Conservation (phyloP, 2,888 invertebrate species). For the Entomobrya proxima region DNA sequence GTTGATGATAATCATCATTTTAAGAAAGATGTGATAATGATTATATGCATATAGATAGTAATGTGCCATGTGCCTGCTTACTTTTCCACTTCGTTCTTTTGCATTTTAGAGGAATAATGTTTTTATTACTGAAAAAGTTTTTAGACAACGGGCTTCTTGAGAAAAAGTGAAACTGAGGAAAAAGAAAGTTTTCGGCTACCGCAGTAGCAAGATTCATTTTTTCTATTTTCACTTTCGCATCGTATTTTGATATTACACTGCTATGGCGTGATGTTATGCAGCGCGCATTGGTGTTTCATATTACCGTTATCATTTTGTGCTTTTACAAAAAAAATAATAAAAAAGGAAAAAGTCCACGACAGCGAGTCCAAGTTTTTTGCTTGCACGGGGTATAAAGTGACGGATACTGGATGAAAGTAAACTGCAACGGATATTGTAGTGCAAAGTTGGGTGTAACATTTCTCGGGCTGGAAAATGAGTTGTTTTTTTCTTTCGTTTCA, state of each 20-base stretch:
- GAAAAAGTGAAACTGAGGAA: not conserved
- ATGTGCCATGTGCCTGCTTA: not conserved
- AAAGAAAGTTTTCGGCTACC: not conserved
- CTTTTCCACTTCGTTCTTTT: not conserved
- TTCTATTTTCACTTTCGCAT: not conserved
- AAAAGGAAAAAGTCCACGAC: not conserved
- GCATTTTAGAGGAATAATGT: not conserved
- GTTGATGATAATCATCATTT: not conserved
- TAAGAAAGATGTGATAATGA: constrained; percentile 20
- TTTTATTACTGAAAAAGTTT: constrained; percentile 17
- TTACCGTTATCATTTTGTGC: not conserved
- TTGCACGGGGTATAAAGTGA: not conserved
- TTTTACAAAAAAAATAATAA: not conserved
- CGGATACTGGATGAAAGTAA: not conserved
- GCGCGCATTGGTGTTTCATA: constrained; percentile 8
- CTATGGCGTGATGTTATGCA: not conserved
- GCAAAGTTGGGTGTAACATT: constrained; percentile 9
- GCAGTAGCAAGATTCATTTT: no score
- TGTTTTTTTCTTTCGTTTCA: constrained; percentile 3
- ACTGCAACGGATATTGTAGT: not conserved
- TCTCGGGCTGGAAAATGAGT: not conserved
- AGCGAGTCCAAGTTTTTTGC: not conserved
- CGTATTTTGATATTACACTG: not conserved
- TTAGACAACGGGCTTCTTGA: not conserved
- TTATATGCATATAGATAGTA: not conserved